Percentiles rank a stretch among this genome's conserved stretches.
Conservation (phyloP, 1,140 invertebrate species). For the Teleogryllus occipitalis region DNA sequence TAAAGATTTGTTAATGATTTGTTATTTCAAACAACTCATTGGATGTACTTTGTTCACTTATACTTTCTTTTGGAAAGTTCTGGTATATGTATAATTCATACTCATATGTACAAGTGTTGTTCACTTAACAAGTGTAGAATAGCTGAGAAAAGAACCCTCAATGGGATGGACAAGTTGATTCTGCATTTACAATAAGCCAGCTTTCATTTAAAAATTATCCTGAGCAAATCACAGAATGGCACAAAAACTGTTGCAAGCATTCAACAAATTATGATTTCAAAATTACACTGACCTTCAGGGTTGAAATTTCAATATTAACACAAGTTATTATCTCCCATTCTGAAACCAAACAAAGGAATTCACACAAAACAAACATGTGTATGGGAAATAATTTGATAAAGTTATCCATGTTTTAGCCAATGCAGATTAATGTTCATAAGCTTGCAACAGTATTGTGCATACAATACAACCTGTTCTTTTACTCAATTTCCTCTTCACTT, state of each 20-base stretch:
- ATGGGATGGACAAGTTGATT: neutral
- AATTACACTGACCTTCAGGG: neutral
- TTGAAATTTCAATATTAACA: too few species aligned
- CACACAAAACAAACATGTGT: too few species aligned
- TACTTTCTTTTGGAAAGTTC: neutral
- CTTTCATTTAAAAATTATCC: neutral
- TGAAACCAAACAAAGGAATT: too few species aligned
- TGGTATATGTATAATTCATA: neutral
- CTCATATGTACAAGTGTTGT: neutral
- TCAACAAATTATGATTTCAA: neutral
- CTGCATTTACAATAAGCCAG: neutral
- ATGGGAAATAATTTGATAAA: too few species aligned
- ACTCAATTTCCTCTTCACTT: conserved; percentile 34
- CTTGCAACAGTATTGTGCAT: neutral
- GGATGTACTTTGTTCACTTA: neutral
- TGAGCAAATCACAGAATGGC: neutral
- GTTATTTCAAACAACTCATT: neutral
- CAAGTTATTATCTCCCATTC: too few species aligned
- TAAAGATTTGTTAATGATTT: neutral
- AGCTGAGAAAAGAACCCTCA: neutral
- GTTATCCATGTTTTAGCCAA: too few species aligned
- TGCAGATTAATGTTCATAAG: neutral
- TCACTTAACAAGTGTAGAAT: neutral
- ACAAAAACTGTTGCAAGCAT: neutral
- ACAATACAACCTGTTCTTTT: neutral